Percentiles rank a stretch among this genome's conserved stretches.
These are phyloP conservation scores for Gallinago jamesoni DNA, from an alignment of 2,113 vertebrate genomes.

Conservation along the genomic window DNA sequence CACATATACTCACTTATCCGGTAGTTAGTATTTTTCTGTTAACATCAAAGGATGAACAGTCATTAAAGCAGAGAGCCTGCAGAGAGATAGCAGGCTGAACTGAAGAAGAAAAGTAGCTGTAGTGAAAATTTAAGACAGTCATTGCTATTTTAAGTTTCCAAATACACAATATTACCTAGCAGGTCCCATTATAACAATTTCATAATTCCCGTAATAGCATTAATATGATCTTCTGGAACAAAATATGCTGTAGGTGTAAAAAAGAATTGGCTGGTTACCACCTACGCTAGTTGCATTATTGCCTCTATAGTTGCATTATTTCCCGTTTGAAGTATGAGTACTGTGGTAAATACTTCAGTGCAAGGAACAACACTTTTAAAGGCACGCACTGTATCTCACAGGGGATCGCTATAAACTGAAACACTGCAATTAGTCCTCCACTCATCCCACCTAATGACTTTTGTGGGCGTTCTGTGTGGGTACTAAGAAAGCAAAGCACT, in stretches of 20 bases:
- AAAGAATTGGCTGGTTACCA: slow-evolving; percentile 39
- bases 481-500: background rate
- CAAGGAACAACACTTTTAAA: background rate
- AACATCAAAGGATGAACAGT: slow-evolving; percentile 50
- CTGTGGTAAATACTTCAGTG: slow-evolving; percentile 14
- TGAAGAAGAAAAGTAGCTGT: slow-evolving; percentile 25
- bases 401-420: background rate
- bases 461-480: background rate
- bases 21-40: slow-evolving; percentile 61
- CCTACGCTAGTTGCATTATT: slow-evolving; percentile 42
- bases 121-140: slow-evolving; percentile 34
- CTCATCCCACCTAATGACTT: background rate
- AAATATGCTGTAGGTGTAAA: slow-evolving; percentile 19
- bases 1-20: background rate
- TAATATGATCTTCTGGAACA: slow-evolving; percentile 30
- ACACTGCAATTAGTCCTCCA: background rate
- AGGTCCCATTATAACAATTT: slow-evolving; percentile 44
- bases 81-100: slow-evolving; percentile 31
- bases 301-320: slow-evolving; percentile 25
- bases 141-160: slow-evolving; percentile 40
- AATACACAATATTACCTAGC: slow-evolving; percentile 20
- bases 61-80: slow-evolving; percentile 52
- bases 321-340: slow-evolving; percentile 1
- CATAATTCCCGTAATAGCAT: slow-evolving; percentile 38
- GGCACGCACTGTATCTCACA: background rate